Percentiles rank a stretch among this genome's conserved stretches.
Evolutionary conservation across 2,888 invertebrate genomes (phyloP).

Genomic region (Morinoia aosen): DNA sequence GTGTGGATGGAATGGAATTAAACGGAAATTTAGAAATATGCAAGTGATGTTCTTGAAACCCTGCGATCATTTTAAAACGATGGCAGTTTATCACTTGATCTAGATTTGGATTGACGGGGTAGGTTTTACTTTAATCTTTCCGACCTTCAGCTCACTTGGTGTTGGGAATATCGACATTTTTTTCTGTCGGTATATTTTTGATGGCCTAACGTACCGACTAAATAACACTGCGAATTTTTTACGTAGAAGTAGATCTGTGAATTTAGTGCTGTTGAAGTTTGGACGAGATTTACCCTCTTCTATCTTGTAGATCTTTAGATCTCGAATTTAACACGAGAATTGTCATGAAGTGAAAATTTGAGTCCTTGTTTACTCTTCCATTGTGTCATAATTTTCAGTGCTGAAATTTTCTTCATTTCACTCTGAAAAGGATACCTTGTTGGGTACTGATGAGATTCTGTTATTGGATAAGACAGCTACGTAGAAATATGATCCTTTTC

Average conservation of each 20-base stretch:
- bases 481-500: background rate
- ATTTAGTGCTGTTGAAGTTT: conserved; percentile 8
- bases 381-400: background rate
- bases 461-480: background rate
- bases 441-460: background rate
- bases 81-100: background rate
- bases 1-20: background rate
- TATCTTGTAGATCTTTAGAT: background rate
- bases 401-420: background rate
- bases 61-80: background rate
- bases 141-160: background rate
- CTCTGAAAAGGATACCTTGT: background rate
- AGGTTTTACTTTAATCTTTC: background rate
- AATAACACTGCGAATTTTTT: conserved; percentile 20
- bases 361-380: background rate
- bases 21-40: background rate
- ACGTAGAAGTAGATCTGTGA: conserved; percentile 15
- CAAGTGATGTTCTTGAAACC: background rate
- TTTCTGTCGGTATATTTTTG: conserved; percentile 40
- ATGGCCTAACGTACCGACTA: background rate
- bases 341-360: background rate
- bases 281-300: background rate
- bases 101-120: background rate
- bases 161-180: background rate
- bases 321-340: background rate